Evolutionary conservation across 2,113 vertebrate genomes (phyloP).

Genomic region (Nettapus auritus): DNA sequence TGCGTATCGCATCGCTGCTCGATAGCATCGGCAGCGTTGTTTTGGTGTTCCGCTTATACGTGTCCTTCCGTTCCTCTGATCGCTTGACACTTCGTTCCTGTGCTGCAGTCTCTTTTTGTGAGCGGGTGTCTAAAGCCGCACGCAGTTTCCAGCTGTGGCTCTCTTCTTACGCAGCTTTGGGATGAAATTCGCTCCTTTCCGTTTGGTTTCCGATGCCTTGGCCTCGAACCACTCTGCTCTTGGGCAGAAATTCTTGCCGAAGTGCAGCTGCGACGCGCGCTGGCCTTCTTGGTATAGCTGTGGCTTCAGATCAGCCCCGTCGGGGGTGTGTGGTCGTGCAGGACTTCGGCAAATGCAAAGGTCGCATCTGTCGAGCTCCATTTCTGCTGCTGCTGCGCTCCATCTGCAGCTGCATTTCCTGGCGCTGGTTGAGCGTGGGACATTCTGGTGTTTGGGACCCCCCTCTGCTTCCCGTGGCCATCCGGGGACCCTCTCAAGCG

Average conservation of each 20-base stretch:
- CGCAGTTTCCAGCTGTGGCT: background rate
- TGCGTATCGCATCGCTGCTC: background rate
- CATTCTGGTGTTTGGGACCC: background rate
- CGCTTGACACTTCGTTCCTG: accelerated
- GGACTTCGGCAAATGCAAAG: background rate
- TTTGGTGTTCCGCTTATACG: accelerated
- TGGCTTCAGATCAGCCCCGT: background rate
- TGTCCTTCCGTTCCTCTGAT: background rate
- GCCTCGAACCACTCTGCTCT: background rate
- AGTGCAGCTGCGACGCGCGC: accelerated
- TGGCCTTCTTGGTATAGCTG: accelerated
- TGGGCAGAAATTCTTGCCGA: background rate
- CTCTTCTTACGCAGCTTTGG: background rate
- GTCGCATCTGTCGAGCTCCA: accelerated
- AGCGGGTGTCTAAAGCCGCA: background rate
- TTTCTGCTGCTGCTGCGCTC: background rate
- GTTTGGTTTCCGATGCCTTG: accelerated
- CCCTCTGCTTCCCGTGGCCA: background rate
- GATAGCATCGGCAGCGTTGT: accelerated
- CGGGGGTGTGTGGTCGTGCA: accelerated
- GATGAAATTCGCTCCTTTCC: background rate
- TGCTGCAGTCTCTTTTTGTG: background rate
- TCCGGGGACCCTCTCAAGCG: background rate
- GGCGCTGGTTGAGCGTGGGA: background rate
- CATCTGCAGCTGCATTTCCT: background rate